A percentile compares a stretch with the other conserved stretches of the same genome.
Conservation (phyloP, 1,140 invertebrate genomes). For the Drosophila jambulina region DNA sequence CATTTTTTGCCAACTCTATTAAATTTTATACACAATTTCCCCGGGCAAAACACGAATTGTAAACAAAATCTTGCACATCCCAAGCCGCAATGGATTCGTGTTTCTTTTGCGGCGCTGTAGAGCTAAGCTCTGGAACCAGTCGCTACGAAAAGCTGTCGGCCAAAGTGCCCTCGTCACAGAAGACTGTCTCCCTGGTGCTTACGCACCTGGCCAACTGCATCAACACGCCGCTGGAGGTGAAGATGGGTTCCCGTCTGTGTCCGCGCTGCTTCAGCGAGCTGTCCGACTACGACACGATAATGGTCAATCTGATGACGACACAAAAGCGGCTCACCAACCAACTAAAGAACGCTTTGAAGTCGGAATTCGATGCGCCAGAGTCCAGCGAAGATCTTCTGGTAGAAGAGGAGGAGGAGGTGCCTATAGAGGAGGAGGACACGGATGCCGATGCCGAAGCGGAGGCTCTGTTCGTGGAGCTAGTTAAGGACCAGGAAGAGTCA, state of each 20-base stretch:
- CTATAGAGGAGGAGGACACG: slow-evolving; percentile 19
- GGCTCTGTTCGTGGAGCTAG: slow-evolving; percentile 65
- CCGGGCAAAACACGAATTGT: slow-evolving; percentile 22
- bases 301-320: slow-evolving; percentile 75
- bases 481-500: slow-evolving; percentile 56
- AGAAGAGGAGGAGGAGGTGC: slow-evolving; percentile 46
- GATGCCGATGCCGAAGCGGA: slow-evolving; percentile 64
- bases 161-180: slow-evolving; percentile 73
- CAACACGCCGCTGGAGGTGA: slow-evolving; percentile 57
- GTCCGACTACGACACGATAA: slow-evolving; percentile 73
- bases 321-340: slow-evolving; percentile 70
- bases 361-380: slow-evolving; percentile 43
- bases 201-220: slow-evolving; percentile 75
- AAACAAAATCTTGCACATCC: slow-evolving; percentile 46
- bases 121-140: slow-evolving; percentile 34
- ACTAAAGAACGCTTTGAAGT: slow-evolving; percentile 61
- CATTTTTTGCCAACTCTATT: slow-evolving; percentile 51
- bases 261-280: slow-evolving; percentile 69
- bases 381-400: slow-evolving; percentile 43
- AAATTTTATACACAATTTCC: slow-evolving; percentile 42
- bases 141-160: slow-evolving; percentile 52
- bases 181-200: slow-evolving; percentile 67
- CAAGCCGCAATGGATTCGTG: slow-evolving; percentile 59
- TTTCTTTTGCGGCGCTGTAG: slow-evolving; percentile 73
- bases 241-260: slow-evolving; percentile 54